These are phyloP conservation scores for Pomacea maculata DNA, from an alignment of 1,140 invertebrate genomes.

Conservation along the genomic window DNA sequence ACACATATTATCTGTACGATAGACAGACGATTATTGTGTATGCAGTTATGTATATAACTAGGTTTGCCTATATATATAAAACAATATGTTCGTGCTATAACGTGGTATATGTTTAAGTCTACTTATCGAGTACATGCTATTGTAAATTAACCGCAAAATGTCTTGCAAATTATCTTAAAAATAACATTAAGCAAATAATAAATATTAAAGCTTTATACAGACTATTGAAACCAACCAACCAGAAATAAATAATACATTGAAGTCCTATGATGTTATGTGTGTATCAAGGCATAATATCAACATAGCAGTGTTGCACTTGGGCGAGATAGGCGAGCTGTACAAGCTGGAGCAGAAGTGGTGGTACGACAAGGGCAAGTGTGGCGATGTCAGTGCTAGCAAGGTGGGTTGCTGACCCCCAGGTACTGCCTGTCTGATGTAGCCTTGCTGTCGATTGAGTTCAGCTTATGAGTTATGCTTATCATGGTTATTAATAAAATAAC, in stretches of 20 bases:
- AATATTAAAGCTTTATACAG: too few relatives aligned
- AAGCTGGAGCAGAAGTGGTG: slow-evolving; percentile 65
- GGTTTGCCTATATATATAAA: too few relatives aligned
- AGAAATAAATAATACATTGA: not conserved
- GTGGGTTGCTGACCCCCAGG: slow-evolving; percentile 13
- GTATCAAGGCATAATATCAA: slow-evolving; percentile 59
- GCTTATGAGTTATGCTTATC: too few relatives aligned
- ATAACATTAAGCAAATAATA: not conserved
- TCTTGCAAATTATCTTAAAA: not conserved
- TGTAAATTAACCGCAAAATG: not conserved
- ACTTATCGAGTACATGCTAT: not conserved
- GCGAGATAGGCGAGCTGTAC: slow-evolving; percentile 60
- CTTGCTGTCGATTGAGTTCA: too few relatives aligned
- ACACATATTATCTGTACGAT: not conserved
- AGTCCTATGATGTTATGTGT: not conserved
- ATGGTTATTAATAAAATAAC: too few relatives aligned
- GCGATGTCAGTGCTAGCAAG: slow-evolving; percentile 43
- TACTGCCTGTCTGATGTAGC: not conserved
- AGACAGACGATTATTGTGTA: not conserved
- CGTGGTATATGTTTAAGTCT: not conserved
- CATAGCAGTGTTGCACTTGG: slow-evolving; percentile 58
- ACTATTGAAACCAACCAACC: too few relatives aligned
- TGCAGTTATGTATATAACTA: not conserved
- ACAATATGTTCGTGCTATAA: too few relatives aligned
- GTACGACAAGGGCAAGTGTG: slow-evolving; percentile 70